These are phyloP conservation scores for Onychomys arenicola DNA, from an alignment of 2,797 vertebrate species.

Conservation along the genomic window DNA sequence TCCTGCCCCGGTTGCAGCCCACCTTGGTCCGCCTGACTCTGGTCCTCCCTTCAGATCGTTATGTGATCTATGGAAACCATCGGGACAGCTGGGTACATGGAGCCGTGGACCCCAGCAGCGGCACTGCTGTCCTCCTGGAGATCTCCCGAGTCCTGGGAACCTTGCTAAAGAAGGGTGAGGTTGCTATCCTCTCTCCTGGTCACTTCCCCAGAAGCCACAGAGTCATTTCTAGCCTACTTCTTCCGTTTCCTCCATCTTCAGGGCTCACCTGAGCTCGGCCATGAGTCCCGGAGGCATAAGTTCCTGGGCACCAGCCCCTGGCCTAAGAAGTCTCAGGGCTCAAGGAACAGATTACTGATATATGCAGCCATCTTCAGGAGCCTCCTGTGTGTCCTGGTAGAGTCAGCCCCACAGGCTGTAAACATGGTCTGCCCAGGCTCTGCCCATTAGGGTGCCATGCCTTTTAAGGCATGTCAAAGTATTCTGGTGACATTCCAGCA, in stretches of 20 bases:
- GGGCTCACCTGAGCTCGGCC: background rate
- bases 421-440: background rate
- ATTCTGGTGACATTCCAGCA: background rate
- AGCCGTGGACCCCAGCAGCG: slow-evolving; percentile 95
- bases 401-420: background rate
- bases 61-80: slow-evolving; percentile 95
- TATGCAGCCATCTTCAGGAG: background rate
- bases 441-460: background rate
- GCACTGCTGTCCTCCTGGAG: slow-evolving; percentile 94
- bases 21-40: background rate
- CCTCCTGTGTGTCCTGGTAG: background rate
- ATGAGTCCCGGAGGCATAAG: background rate
- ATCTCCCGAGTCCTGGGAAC: slow-evolving; percentile 91
- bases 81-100: slow-evolving; percentile 96
- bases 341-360: background rate
- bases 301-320: background rate
- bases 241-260: background rate
- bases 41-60: slow-evolving; percentile 89
- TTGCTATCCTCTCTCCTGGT: fast-evolving
- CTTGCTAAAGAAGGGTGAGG: slow-evolving; percentile 92
- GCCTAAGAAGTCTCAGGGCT: background rate
- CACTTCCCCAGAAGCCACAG: background rate
- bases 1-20: background rate
- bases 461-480: background rate
- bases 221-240: background rate